A percentile compares a stretch with the other conserved stretches of the same genome.
phyloP scores from a whole-genome alignment of 2,113 vertebrate species.

The Deroptyus accipitrinus region DNA sequence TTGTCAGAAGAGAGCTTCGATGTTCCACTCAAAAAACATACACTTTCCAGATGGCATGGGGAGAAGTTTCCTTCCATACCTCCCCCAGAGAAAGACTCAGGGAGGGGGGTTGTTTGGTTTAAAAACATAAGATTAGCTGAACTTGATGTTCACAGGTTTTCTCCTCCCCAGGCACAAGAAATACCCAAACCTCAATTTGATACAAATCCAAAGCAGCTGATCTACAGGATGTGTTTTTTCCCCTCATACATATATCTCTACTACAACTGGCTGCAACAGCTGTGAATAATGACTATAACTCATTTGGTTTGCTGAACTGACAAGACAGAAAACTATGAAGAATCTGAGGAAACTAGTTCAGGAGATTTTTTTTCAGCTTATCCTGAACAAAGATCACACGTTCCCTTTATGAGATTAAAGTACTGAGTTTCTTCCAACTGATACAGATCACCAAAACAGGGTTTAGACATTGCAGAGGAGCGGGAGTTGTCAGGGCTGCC shows the following conservation, averaged over 20 bases:
- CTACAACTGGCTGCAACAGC: neutral
- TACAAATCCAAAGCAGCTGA: neutral
- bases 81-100: neutral
- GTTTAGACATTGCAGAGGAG: fast-evolving
- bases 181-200: neutral
- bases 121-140: neutral
- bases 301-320: neutral
- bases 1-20: neutral
- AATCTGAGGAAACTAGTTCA: neutral
- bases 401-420: neutral
- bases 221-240: neutral
- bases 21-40: neutral
- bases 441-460: neutral
- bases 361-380: neutral
- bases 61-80: neutral
- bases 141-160: neutral
- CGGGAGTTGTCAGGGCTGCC: neutral
- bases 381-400: neutral
- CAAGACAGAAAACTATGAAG: neutral
- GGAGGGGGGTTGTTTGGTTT: neutral
- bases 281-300: neutral
- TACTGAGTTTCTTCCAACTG: neutral
- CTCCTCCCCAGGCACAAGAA: neutral
- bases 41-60: neutral
- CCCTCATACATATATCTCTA: fast-evolving